Evolutionary conservation across 2,113 vertebrate genomes (phyloP).

Genomic region (Eira barbara): DNA sequence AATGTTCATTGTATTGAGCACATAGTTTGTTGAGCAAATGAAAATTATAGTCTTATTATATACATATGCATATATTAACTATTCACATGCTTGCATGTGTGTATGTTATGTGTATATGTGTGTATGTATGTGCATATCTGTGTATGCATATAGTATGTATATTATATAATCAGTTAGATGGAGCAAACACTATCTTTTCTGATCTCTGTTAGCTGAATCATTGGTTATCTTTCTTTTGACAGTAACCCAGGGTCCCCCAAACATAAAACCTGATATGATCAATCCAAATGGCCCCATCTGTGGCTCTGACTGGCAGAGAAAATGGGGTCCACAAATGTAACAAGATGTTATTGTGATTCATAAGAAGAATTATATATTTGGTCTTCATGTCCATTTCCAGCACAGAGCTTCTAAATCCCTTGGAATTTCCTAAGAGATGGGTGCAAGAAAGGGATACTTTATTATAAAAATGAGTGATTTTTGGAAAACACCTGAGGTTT

Average conservation of each 20-base stretch:
- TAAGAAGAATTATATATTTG: not conserved
- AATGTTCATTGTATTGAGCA: not conserved
- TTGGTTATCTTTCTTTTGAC: not conserved
- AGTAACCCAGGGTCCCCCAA: not conserved
- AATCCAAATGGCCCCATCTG: not conserved
- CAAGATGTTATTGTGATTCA: not conserved
- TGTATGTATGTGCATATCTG: not conserved
- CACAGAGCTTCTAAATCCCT: not conserved
- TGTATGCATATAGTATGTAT: not conserved
- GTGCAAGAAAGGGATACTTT: not conserved
- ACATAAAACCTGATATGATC: not conserved
- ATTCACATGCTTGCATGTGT: not conserved
- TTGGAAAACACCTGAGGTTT: not conserved
- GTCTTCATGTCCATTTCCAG: not conserved
- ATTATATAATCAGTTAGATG: not conserved
- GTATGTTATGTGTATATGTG: not conserved
- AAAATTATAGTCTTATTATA: not conserved
- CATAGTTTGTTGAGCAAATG: not conserved
- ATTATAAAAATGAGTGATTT: not conserved
- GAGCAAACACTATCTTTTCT: not conserved
- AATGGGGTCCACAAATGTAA: not conserved
- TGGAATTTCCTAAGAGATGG: not conserved
- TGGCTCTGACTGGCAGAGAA: not conserved
- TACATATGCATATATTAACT: not conserved
- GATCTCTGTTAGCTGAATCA: not conserved